A percentile compares a stretch with the other conserved stretches of the same genome.
phyloP scores from a whole-genome alignment of 2,888 invertebrate genomes.

The Baccha elongata region DNA sequence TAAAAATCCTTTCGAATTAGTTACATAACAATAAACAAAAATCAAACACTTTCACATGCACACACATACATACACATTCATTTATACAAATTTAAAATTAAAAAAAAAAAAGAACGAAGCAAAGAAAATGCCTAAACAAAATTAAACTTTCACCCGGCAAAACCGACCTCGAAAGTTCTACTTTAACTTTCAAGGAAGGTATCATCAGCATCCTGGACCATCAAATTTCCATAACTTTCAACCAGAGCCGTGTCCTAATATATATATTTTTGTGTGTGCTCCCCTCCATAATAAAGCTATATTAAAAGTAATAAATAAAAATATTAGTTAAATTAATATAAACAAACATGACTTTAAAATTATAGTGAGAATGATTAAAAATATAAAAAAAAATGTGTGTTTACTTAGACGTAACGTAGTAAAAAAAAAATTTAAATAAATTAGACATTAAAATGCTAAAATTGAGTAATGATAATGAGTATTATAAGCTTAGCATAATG shows the following conservation, averaged over 20 bases:
- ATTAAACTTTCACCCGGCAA: constrained; percentile 53
- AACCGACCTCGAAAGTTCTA: constrained; percentile 72
- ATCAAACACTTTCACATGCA: constrained; percentile 23
- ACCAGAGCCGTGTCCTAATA: constrained; percentile 80
- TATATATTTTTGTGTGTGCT: constrained; percentile 75
- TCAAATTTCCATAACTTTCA: constrained; percentile 81
- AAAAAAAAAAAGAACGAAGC: constrained; percentile 8
- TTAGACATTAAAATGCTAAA: constrained; percentile 56
- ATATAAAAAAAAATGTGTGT: constrained; percentile 46
- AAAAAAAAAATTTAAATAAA: constrained; percentile 49
- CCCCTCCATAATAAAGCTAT: constrained; percentile 73
- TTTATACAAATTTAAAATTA: constrained; percentile 21
- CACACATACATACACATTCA: constrained; percentile 45
- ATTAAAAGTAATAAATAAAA: constrained; percentile 29
- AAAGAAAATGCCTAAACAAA: constrained; percentile 10
- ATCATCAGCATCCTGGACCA: constrained; percentile 77
- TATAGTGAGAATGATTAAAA: constrained; percentile 58
- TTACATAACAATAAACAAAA: constrained; percentile 20
- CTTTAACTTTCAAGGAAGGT: constrained; percentile 71
- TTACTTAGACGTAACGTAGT: constrained; percentile 55
- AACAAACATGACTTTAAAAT: constrained; percentile 23
- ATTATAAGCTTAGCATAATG: constrained; percentile 42
- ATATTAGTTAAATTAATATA: constrained; percentile 29
- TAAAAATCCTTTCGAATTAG: constrained; percentile 22
- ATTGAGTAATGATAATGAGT: constrained; percentile 46